These are phyloP conservation scores for Sarcophaga caerulescens DNA, from an alignment of 2,888 invertebrate species.

Conservation along the genomic window DNA sequence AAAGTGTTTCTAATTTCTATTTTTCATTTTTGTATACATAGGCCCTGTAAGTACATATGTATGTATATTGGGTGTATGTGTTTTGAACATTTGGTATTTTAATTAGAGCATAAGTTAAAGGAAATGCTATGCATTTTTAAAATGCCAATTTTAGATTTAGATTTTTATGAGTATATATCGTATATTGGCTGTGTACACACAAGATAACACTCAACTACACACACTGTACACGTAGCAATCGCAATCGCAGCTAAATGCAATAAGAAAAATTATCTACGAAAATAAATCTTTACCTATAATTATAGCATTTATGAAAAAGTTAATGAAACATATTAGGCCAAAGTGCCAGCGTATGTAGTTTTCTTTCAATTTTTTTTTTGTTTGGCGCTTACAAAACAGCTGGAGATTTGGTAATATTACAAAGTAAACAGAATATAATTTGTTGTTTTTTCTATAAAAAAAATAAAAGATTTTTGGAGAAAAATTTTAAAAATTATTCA, in stretches of 20 bases:
- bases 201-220: neutral
- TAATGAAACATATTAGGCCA: slow-evolving; percentile 51
- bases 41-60: slow-evolving; percentile 10
- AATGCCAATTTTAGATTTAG: slow-evolving; percentile 69
- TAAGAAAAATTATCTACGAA: slow-evolving; percentile 3
- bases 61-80: slow-evolving; percentile 7
- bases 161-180: slow-evolving; percentile 55
- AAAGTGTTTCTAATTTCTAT: slow-evolving; percentile 41
- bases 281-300: slow-evolving; percentile 31
- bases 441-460: too few relatives aligned
- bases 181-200: slow-evolving; percentile 22
- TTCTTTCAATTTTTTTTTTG: neutral
- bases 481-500: too few relatives aligned
- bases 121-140: slow-evolving; percentile 67
- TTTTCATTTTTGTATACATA: slow-evolving; percentile 22
- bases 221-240: slow-evolving; percentile 2
- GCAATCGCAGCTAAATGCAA: neutral
- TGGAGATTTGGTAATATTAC: slow-evolving; percentile 46
- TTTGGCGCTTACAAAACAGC: slow-evolving; percentile 68
- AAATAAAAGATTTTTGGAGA: neutral
- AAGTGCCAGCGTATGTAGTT: neutral
- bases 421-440: neutral
- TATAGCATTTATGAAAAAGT: slow-evolving; percentile 58
- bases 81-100: slow-evolving; percentile 69
- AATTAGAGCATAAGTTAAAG: slow-evolving; percentile 71